Base-by-base conservation (phyloP, 2,888 invertebrate genomes). In the Drymonia ruficornis region DNA sequence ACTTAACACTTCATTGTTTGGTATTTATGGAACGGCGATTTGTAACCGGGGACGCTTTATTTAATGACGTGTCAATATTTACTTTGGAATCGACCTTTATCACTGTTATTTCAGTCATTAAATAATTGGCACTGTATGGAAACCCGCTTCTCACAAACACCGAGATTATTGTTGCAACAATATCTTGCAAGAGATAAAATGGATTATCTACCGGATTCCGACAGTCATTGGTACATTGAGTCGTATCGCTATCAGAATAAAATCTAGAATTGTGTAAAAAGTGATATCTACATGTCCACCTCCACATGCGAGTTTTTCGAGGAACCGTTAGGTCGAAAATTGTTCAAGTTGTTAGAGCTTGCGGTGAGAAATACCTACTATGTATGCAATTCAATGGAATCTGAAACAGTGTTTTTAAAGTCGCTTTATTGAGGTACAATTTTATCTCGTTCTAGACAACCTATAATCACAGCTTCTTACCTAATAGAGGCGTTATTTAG, bases 281-380 rank as follows among this genome's bases (percentile, higher is more conserved):
- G 53, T 47, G 44, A 50, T 52, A 44, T 58, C 55, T 61, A 63
- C 65, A 55, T 59, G 54, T 68, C 69, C 63, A 67, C 52, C 57
- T 65, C 61, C 67, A 64, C 66, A 66, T 63, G 65, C 74, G 67
- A 70, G 74, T 78, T 74, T 78, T 74, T 76, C 70, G 72, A 40
- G 3, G 73, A 70, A 79, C 80, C 80, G 80, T 78, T 80, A 76
- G 65, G 72, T 74, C 70, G 66, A 76, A 78, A 76, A 77, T 76
- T 72, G 71, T 69, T 72, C 49, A 59, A 61, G 71, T 70, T 64
- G 68, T 77, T 78, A 72, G 64, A 63, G 67, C 43, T 59, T 52
- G 56, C 57, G 55, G 65, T 72, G 72, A 63, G 72, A 70, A 73
- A 73, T 71, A 46, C 52, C 48, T 44, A 64, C 48, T 44, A 64